These are phyloP conservation scores for Harpegnathos saltator DNA, from an alignment of 1,140 invertebrate species.

Conservation along the genomic window DNA sequence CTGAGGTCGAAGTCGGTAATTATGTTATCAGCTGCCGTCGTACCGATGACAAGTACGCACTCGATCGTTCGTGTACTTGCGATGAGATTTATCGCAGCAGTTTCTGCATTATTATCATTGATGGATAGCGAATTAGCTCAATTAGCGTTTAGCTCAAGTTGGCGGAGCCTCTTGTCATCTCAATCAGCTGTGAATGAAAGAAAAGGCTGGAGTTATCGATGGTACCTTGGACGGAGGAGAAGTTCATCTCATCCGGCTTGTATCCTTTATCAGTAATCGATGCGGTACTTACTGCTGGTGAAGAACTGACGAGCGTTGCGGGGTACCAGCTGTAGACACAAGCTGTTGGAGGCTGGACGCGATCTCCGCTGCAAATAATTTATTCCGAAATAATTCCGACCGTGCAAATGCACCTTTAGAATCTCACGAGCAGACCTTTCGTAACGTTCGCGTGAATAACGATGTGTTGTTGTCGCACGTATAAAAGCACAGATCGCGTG, in stretches of 20 bases:
- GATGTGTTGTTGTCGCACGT: not conserved
- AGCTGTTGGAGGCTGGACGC: not conserved
- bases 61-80: not conserved
- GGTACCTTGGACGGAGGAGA: too few relatives aligned
- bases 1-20: not conserved
- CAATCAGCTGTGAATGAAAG: too few relatives aligned
- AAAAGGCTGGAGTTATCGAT: not conserved
- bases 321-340: not conserved
- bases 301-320: not conserved
- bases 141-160: not conserved
- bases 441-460: not conserved
- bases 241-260: not conserved
- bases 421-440: not conserved
- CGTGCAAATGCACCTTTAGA: too few relatives aligned
- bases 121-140: not conserved
- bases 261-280: conserved; percentile 8
- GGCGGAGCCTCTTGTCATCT: not conserved
- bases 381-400: not conserved
- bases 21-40: not conserved
- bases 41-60: not conserved
- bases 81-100: too few relatives aligned
- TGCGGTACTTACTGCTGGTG: not conserved
- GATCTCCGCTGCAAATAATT: not conserved
- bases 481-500: not conserved
- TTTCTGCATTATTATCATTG: not conserved